Conservation (phyloP, 2,888 invertebrate genomes). For the Ceramica pisi region DNA sequence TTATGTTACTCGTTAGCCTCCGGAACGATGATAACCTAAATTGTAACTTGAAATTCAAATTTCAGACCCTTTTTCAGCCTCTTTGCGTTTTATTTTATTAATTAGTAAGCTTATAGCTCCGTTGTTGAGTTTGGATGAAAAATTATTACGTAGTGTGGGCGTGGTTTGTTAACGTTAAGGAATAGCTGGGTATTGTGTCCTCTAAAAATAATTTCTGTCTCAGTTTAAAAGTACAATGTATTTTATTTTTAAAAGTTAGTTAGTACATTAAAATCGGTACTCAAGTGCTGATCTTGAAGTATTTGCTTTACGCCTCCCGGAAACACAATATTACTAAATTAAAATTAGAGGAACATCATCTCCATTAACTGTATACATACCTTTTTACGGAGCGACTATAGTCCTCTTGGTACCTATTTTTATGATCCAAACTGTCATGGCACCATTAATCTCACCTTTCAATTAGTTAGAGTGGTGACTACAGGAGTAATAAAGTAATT, state of each 20-base stretch:
- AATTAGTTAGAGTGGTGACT: slow-evolving; percentile 57
- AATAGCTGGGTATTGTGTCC: not conserved
- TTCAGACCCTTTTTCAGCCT: slow-evolving; percentile 45
- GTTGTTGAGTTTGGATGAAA: slow-evolving; percentile 18
- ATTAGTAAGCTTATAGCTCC: slow-evolving; percentile 35
- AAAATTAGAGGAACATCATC: not conserved
- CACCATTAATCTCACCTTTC: slow-evolving; percentile 37
- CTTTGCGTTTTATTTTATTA: slow-evolving; percentile 51
- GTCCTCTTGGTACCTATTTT: not conserved
- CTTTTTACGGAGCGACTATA: slow-evolving; percentile 2
- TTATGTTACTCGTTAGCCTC: slow-evolving; percentile 46
- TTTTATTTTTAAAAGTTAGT: not conserved
- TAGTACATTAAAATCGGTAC: not conserved
- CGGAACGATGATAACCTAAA: slow-evolving; percentile 46
- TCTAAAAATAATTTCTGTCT: not conserved
- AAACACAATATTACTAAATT: not conserved
- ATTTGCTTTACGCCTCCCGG: not conserved
- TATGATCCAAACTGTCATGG: slow-evolving; percentile 19
- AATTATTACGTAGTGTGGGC: slow-evolving; percentile 1
- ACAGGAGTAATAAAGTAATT: slow-evolving; percentile 57
- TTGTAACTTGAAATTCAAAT: slow-evolving; percentile 49
- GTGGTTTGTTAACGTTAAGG: not conserved
- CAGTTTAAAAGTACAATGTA: not conserved
- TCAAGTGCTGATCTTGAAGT: too few species aligned
- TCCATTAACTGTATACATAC: not conserved